Conservation (phyloP, 2,113 vertebrate species). For the Thryonomys swinderianus region DNA sequence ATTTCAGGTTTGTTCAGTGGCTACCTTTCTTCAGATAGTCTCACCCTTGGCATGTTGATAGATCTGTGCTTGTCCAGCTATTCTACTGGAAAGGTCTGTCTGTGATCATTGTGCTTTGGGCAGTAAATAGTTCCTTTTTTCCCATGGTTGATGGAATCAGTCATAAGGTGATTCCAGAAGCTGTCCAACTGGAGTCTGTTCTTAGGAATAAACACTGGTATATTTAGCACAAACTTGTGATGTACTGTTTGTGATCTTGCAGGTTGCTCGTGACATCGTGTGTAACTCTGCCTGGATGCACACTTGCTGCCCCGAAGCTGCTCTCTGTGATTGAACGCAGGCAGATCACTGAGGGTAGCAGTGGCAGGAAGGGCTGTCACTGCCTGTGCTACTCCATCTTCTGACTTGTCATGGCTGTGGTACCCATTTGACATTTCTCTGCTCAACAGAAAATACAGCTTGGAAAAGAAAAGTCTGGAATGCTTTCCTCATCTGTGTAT, state of each 20-base stretch:
- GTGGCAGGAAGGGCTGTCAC: neutral
- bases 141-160: neutral
- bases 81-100: neutral
- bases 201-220: neutral
- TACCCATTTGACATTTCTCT: neutral
- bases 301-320: rapidly evolving
- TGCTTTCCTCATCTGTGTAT: neutral
- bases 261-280: neutral
- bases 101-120: neutral
- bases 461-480: conserved; percentile 18
- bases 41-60: neutral
- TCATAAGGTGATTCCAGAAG: conserved; percentile 19
- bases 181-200: neutral
- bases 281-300: neutral
- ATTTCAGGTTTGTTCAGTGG: neutral
- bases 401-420: conserved; percentile 1
- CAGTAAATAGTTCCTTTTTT: neutral
- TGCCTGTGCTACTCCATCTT: neutral
- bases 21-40: neutral
- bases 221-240: neutral
- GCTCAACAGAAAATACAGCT: conserved; percentile 44
- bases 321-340: neutral
- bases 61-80: neutral
- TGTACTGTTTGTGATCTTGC: neutral
- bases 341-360: neutral